Evolutionary conservation across 2,797 vertebrate genomes (phyloP).

Genomic region (Onychomys arenicola): DNA sequence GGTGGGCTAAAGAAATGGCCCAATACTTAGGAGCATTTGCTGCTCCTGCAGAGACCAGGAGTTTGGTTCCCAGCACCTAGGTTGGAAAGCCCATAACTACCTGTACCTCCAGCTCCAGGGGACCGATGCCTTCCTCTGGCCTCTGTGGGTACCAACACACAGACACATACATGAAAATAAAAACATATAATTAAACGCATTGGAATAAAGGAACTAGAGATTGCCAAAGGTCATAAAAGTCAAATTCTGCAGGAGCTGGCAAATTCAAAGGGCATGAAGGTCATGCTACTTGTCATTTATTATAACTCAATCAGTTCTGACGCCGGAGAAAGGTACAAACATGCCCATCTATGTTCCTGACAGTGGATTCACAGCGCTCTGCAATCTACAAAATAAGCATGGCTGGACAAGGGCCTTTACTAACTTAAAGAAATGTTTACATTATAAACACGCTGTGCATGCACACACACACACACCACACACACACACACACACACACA

Average conservation of each 20-base stretch:
- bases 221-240: not conserved
- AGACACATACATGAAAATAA: not conserved
- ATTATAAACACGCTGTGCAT: not conserved
- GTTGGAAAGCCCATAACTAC: not conserved
- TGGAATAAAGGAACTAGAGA: not conserved
- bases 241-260: not conserved
- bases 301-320: not conserved
- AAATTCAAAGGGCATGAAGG: not conserved
- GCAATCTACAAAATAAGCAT: not conserved
- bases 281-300: not conserved
- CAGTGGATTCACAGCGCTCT: not conserved
- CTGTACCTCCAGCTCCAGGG: not conserved
- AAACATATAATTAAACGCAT: not conserved
- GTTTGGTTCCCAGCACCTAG: not conserved
- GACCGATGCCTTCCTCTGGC: not conserved
- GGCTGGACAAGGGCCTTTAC: not conserved
- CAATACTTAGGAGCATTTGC: not conserved
- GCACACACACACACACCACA: rapidly evolving
- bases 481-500: too few species aligned
- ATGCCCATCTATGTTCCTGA: not conserved
- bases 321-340: not conserved
- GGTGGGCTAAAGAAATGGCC: not conserved
- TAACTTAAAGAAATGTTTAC: not conserved
- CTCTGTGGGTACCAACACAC: not conserved
- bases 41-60: not conserved